phyloP scores from a whole-genome alignment of 2,797 vertebrate species.

The Amphiprion clarkii region DNA sequence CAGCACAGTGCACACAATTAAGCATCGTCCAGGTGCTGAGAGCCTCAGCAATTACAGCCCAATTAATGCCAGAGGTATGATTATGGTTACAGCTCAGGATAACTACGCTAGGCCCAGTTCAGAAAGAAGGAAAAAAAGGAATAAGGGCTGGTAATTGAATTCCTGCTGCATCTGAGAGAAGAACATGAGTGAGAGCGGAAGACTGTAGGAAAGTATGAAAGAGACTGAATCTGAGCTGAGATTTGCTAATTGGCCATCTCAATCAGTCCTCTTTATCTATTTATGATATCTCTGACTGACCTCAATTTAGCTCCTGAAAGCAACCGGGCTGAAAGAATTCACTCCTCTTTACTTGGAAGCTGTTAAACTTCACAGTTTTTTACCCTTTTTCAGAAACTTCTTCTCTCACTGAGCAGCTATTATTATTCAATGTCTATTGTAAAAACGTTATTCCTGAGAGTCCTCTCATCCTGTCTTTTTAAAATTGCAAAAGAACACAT shows the following conservation, averaged over 20 bases:
- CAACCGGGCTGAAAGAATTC: slow-evolving; percentile 29
- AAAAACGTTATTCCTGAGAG: not conserved
- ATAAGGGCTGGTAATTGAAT: slow-evolving; percentile 82
- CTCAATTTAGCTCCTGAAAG: slow-evolving; percentile 49
- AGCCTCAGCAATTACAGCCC: slow-evolving; percentile 87
- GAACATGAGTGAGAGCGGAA: slow-evolving; percentile 34
- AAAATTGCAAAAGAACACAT: not conserved
- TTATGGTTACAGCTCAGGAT: slow-evolving; percentile 83
- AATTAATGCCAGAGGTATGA: slow-evolving; percentile 88
- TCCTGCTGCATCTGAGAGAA: slow-evolving; percentile 69
- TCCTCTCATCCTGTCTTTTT: not conserved
- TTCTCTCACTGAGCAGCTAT: not conserved
- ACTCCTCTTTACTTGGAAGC: slow-evolving; percentile 25
- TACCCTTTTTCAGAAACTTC: slow-evolving; percentile 16
- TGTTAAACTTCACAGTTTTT: slow-evolving; percentile 16
- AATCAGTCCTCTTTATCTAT: slow-evolving; percentile 73
- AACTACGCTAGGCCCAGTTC: slow-evolving; percentile 78
- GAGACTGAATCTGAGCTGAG: slow-evolving; percentile 38
- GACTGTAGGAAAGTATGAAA: slow-evolving; percentile 51
- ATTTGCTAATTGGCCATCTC: slow-evolving; percentile 65
- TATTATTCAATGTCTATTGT: not conserved
- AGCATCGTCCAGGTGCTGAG: slow-evolving; percentile 89
- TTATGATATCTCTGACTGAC: slow-evolving; percentile 52
- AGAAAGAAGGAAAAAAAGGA: slow-evolving; percentile 31
- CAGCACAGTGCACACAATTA: slow-evolving; percentile 90